A percentile compares a stretch with the other conserved stretches of the same genome.
Evolutionary conservation across 2,888 invertebrate species (phyloP).

Genomic region (Buathra laborator): DNA sequence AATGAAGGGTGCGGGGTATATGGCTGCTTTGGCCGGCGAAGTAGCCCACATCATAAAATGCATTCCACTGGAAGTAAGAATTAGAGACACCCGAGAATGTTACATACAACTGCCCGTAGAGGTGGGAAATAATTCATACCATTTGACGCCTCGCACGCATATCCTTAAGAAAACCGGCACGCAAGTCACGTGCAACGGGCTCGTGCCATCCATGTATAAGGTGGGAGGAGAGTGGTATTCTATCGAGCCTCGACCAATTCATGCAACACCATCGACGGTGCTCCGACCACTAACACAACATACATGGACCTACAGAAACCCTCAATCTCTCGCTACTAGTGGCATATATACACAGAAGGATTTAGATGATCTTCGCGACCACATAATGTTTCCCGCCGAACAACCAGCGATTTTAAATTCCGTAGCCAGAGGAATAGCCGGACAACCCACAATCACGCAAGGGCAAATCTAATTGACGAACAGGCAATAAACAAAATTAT

Average conservation of each 20-base stretch:
- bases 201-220: conserved; percentile 65
- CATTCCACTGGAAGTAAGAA: background rate
- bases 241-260: background rate
- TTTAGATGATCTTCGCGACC: conserved; percentile 13
- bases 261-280: background rate
- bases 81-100: conserved; percentile 62
- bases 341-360: background rate
- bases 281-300: conserved; percentile 11
- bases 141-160: conserved; percentile 65
- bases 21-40: conserved; percentile 70
- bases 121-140: conserved; percentile 64
- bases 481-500: conserved; percentile 34
- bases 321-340: background rate
- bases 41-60: conserved; percentile 68
- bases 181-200: conserved; percentile 60
- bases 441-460: conserved; percentile 24
- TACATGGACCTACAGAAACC: conserved; percentile 28
- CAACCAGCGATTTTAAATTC: conserved; percentile 48
- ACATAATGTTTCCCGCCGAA: conserved; percentile 54
- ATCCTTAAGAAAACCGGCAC: conserved; percentile 61
- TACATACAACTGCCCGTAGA: conserved; percentile 69
- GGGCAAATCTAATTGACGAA: background rate
- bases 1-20: conserved; percentile 67
- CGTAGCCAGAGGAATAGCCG: background rate
- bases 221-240: conserved; percentile 47